Conservation (phyloP, 30 jellyfish, hydroid and myxozoan species). For the Turritopsis rubra region DNA sequence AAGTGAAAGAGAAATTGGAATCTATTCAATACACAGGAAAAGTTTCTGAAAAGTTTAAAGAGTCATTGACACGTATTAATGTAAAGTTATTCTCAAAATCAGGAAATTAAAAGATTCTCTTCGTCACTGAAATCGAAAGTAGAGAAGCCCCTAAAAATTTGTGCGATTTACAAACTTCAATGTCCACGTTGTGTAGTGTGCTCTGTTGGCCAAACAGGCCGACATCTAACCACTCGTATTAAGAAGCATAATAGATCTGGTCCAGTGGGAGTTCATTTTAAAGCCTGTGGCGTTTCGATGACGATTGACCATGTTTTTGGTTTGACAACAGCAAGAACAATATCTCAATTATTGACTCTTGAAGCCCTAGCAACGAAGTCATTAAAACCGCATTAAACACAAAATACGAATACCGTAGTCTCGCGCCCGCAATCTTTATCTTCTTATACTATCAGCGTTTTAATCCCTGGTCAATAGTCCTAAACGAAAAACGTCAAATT, state of each 20-base stretch:
- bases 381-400: neutral
- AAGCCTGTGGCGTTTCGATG: neutral
- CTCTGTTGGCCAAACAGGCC: neutral
- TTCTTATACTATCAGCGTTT: too few species aligned
- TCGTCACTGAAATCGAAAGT: neutral
- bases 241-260: neutral
- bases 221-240: neutral
- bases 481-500: too few species aligned
- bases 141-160: neutral
- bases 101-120: neutral
- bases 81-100: neutral
- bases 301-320: neutral
- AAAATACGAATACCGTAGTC: neutral
- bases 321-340: neutral
- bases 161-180: neutral
- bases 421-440: too few species aligned
- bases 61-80: neutral
- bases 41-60: neutral
- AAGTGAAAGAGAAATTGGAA: neutral
- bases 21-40: neutral
- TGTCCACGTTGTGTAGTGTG: neutral
- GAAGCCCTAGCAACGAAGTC: neutral
- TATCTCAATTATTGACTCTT: neutral
- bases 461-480: too few species aligned
- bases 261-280: neutral